Conservation (phyloP, 2,797 vertebrate species). For the Somateria mollissima region DNA sequence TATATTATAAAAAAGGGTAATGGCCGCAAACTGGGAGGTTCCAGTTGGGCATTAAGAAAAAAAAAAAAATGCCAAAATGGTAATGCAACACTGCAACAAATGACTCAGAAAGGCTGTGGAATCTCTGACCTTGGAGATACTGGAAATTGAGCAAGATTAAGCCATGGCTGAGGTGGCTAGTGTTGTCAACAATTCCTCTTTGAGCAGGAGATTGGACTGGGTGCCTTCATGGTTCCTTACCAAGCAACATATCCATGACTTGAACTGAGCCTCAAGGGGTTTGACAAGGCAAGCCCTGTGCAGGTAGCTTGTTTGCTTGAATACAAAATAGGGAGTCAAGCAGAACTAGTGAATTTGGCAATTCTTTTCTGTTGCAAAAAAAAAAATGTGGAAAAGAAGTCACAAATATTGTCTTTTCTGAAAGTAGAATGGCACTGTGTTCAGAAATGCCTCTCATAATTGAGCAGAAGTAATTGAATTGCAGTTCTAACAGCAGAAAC, state of each 20-base stretch:
- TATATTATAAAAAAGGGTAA: background rate
- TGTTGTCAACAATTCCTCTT: background rate
- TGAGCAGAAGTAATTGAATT: conserved; percentile 5
- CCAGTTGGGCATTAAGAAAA: background rate
- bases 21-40: background rate
- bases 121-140: background rate
- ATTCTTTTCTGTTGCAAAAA: background rate
- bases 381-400: background rate
- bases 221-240: background rate
- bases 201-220: background rate
- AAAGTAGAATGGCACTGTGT: background rate
- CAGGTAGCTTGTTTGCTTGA: background rate
- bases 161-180: background rate
- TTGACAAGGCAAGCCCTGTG: background rate
- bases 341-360: background rate
- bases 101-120: background rate
- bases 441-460: background rate
- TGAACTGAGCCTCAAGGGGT: background rate
- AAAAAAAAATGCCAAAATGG: background rate
- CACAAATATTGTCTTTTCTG: background rate
- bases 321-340: background rate
- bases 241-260: background rate
- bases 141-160: background rate
- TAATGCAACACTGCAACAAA: background rate
- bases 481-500: background rate